phyloP scores from a whole-genome alignment of 2,888 invertebrate genomes.

The Papilio gigon region DNA sequence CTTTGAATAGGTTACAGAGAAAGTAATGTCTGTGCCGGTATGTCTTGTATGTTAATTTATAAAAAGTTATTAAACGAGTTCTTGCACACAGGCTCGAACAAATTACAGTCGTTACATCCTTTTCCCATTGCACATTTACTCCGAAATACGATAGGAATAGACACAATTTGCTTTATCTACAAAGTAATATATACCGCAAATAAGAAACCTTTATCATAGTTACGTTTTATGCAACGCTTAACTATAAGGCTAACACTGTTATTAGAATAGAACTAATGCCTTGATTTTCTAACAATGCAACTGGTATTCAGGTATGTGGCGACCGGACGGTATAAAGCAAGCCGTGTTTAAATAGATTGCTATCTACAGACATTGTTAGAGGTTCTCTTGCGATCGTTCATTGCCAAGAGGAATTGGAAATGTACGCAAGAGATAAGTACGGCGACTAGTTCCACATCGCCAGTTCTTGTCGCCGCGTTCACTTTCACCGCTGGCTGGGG shows the following conservation, averaged over 20 bases:
- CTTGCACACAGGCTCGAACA: no score
- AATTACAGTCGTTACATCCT: no score
- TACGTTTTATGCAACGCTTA: neutral
- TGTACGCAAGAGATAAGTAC: slow-evolving; percentile 54
- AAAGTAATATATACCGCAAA: neutral
- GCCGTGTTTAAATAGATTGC: slow-evolving; percentile 59
- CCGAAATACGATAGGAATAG: neutral
- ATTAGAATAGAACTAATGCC: neutral
- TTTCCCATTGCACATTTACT: no score
- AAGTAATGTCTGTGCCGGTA: neutral
- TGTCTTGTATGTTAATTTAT: neutral
- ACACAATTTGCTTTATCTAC: neutral
- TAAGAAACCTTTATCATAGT: neutral
- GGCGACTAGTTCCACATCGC: slow-evolving; percentile 46
- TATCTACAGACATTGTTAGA: slow-evolving; percentile 60
- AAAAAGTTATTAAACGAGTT: neutral
- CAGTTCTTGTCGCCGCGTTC: slow-evolving; percentile 48
- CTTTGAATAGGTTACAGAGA: neutral
- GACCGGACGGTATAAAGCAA: slow-evolving; percentile 49
- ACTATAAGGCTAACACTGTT: neutral
- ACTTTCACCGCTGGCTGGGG: slow-evolving; percentile 59
- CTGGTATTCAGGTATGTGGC: slow-evolving; percentile 60
- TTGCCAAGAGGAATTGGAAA: slow-evolving; percentile 59
- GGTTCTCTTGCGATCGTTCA: slow-evolving; percentile 51
- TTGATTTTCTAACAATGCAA: slow-evolving; percentile 64